A percentile compares a stretch with the other conserved stretches of the same genome.
phyloP scores from a whole-genome alignment of 2,888 invertebrate species.

The Meteorus colon region DNA sequence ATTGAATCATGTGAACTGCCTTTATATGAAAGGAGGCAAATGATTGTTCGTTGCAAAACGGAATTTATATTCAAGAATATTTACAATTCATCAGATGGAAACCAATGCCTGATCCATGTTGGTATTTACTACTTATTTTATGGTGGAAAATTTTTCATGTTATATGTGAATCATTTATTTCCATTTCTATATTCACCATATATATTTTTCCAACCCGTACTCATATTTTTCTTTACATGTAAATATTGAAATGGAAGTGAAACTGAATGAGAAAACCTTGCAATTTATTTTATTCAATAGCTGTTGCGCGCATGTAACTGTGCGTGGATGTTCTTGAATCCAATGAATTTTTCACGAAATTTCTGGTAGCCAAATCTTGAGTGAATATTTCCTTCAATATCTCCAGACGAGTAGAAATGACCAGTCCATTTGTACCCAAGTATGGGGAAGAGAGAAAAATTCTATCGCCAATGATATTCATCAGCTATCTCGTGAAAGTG shows the following conservation, averaged over 20 bases:
- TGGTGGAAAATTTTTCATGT: neutral
- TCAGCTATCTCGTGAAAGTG: conserved; percentile 47
- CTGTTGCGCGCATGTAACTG: conserved; percentile 53
- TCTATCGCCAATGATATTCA: conserved; percentile 65
- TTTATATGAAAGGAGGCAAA: no score
- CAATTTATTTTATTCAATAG: conserved; percentile 62
- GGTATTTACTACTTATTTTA: conserved; percentile 33
- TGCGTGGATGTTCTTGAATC: conserved; percentile 60
- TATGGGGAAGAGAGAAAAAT: conserved; percentile 60
- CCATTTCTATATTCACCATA: neutral
- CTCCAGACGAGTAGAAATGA: conserved; percentile 61
- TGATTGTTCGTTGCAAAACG: neutral
- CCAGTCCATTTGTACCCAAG: conserved; percentile 50
- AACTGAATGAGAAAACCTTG: conserved; percentile 28
- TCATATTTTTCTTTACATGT: neutral
- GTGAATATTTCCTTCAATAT: conserved; percentile 10
- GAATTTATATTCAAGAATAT: neutral
- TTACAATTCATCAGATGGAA: neutral
- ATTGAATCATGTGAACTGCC: no score
- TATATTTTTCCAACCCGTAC: neutral
- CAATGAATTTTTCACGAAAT: conserved; percentile 64
- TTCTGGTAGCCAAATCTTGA: conserved; percentile 51
- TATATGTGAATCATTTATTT: neutral
- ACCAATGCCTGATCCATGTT: conserved; percentile 20
- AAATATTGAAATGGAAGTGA: conserved; percentile 1